Evolutionary conservation across 1,140 invertebrate genomes (phyloP).

Genomic region (Aphaenogaster floridana): DNA sequence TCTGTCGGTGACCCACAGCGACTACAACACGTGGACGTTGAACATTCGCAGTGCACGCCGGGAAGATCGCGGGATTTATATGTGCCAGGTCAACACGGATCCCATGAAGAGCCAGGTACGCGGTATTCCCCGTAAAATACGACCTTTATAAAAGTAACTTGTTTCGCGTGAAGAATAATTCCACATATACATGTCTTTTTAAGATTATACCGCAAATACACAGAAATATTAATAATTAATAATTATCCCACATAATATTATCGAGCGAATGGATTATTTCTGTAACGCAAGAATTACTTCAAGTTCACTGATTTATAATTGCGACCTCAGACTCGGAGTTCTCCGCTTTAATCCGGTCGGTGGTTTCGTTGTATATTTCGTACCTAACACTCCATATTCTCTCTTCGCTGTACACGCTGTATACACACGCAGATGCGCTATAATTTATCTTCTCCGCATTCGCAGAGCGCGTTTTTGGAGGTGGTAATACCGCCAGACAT

Average conservation of each 20-base stretch:
- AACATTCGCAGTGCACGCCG: conserved; percentile 93
- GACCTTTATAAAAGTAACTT: neutral
- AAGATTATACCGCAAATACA: neutral
- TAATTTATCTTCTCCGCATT: conserved; percentile 65
- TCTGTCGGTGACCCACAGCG: conserved; percentile 94
- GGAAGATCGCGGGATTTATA: conserved; percentile 95
- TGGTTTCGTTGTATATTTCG: conserved; percentile 22
- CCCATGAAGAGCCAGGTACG: conserved; percentile 96
- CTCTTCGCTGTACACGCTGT: neutral
- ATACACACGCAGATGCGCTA: neutral
- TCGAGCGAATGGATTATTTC: neutral
- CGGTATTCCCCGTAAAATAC: neutral
- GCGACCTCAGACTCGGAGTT: conserved; percentile 30
- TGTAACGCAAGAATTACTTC: conserved; percentile 25
- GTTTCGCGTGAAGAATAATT: neutral
- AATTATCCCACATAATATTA: neutral
- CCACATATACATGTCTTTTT: too few relatives aligned
- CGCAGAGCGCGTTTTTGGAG: conserved; percentile 93
- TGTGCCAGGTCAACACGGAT: conserved; percentile 98
- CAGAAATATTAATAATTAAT: conserved; percentile 4
- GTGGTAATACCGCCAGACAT: conserved; percentile 97
- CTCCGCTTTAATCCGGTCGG: conserved; percentile 26
- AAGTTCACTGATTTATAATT: conserved; percentile 52
- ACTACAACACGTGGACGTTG: conserved; percentile 95
- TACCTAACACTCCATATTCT: conserved; percentile 3